Base-by-base conservation (phyloP, 23 tunicate species). In the Botrylloides violaceus region DNA sequence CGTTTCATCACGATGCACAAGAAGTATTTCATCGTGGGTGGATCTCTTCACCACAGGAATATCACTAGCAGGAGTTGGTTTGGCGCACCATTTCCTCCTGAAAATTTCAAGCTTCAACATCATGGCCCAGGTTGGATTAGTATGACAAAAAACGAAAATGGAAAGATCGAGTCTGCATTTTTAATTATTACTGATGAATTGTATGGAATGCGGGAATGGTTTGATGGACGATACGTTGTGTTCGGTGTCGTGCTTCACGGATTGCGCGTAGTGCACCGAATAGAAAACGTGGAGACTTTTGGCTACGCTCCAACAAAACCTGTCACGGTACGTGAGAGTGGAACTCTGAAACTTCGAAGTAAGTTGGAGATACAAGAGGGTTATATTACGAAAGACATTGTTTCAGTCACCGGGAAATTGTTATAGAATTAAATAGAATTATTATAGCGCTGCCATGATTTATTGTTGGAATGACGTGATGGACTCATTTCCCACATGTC, bases 91-190 rank as follows among this genome's bases (percentile, higher is more conserved):
- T 68, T 68, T 1, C 49, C 43, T 9, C 12, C 12, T 19, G 74
- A 68, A 26, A 68, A 68, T 68, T 68, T 32, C 37, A 36, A 68
- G 15, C 57, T 68, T 1, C 56, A 22, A 7, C 74, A 68, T 43
- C 37, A 68, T 28, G 74, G 58, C 4, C 58, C 74, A 1, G 74
- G 74, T 25, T 68, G 74, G 74, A 56, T 68, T 19, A 68, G 74
- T 43, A 68, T 68, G 74, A 19, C 74, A 38, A 68, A 56, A 0
- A 36, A 32, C 12, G 74, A 32, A 4, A 28, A 36, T n/a, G 57
- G 31, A 18, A 20, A 39, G 15, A 12, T 68, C 1, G 58, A 43
- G 18, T 68, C 58, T 19, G 49, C 36, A 43, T 68, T 68, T 26
- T 9, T 23, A 25, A 68, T 68, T 30, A 25, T 68, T 23, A 68